phyloP scores from a whole-genome alignment of 2,888 invertebrate genomes.

The Lysandra bellargus region DNA sequence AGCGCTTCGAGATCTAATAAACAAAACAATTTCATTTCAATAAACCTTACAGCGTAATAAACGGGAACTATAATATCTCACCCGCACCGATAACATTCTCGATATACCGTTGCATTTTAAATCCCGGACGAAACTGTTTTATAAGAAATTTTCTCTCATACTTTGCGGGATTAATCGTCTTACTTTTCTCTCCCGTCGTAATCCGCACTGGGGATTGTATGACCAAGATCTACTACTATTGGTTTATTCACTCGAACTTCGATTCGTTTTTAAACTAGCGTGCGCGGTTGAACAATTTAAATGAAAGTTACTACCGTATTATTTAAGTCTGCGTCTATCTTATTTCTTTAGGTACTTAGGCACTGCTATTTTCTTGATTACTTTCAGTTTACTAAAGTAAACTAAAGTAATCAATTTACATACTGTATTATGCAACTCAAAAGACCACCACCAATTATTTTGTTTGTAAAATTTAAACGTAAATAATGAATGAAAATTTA shows the following conservation, averaged over 20 bases:
- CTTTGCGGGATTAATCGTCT: slow-evolving; percentile 77
- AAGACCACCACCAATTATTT: too few species aligned
- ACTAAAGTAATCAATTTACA: neutral
- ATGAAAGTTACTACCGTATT: neutral
- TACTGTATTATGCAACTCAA: neutral
- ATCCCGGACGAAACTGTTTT: slow-evolving; percentile 68
- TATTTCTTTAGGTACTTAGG: neutral
- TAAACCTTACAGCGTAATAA: slow-evolving; percentile 44
- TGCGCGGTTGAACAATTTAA: neutral
- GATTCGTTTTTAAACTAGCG: slow-evolving; percentile 32
- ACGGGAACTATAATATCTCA: slow-evolving; percentile 48
- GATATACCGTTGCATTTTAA: slow-evolving; percentile 56
- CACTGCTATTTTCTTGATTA: neutral
- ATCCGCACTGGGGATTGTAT: slow-evolving; percentile 75
- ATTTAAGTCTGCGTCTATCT: neutral
- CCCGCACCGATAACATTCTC: slow-evolving; percentile 52
- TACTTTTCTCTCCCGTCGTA: slow-evolving; percentile 75
- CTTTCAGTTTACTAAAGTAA: neutral
- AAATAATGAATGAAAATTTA: neutral
- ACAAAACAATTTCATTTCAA: slow-evolving; percentile 46
- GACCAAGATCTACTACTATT: slow-evolving; percentile 63
- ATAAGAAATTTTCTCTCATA: slow-evolving; percentile 74
- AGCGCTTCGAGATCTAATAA: slow-evolving; percentile 41
- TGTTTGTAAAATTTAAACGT: neutral
- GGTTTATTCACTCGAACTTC: slow-evolving; percentile 43